Evolutionary conservation across 2,113 vertebrate genomes (phyloP).

Genomic region (Capreolus pygargus): DNA sequence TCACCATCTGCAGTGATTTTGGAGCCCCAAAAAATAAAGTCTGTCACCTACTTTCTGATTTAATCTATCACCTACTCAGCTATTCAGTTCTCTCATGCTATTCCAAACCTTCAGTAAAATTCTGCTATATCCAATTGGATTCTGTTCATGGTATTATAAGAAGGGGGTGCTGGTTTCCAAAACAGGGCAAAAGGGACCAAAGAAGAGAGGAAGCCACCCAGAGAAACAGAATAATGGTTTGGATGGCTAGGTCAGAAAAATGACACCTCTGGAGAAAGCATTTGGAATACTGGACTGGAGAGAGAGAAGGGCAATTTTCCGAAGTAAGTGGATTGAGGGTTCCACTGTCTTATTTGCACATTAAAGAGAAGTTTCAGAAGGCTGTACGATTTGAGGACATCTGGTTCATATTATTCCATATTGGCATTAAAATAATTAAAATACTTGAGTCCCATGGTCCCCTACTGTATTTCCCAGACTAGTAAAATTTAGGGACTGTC

Average conservation of each 20-base stretch:
- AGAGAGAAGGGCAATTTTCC: not conserved
- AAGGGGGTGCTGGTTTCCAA: not conserved
- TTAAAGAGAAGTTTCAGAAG: not conserved
- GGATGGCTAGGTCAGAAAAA: not conserved
- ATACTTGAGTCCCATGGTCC: not conserved
- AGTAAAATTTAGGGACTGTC: not conserved
- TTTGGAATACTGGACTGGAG: not conserved
- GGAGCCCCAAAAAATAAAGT: not conserved
- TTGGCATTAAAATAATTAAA: constrained; percentile 34
- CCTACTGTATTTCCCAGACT: not conserved
- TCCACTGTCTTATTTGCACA: not conserved
- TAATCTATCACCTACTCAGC: not conserved
- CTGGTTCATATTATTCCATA: not conserved
- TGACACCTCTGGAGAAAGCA: not conserved
- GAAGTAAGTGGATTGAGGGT: not conserved
- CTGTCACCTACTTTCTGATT: not conserved
- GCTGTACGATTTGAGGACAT: not conserved
- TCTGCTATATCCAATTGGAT: not conserved
- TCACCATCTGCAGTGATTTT: not conserved
- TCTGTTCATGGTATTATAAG: not conserved
- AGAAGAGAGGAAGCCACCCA: not conserved
- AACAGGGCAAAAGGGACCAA: not conserved
- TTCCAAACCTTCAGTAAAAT: not conserved
- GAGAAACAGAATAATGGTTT: not conserved
- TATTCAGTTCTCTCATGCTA: not conserved